Conservation (phyloP, 2,888 invertebrate genomes). For the Apamea monoglypha region DNA sequence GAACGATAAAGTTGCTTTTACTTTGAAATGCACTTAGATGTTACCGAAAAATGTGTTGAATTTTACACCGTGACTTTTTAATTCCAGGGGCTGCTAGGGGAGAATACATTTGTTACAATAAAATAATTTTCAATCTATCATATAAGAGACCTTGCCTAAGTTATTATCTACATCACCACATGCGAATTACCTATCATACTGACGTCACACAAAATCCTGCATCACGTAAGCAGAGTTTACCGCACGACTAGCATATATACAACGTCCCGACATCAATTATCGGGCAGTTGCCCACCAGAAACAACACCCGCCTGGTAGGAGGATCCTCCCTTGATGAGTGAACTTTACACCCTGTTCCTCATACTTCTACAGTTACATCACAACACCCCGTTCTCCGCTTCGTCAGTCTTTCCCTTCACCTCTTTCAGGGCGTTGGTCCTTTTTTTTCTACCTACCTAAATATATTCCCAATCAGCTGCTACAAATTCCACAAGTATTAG, state of each 20-base stretch:
- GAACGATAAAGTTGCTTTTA: conserved; percentile 10
- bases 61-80: neutral
- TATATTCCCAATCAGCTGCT: neutral
- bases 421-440: neutral
- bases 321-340: too few species aligned
- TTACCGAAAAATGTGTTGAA: neutral
- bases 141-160: neutral
- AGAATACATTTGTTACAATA: neutral
- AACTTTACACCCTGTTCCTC: neutral
- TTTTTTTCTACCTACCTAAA: neutral
- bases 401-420: neutral
- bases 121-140: neutral
- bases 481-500: neutral
- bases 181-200: too few species aligned
- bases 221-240: too few species aligned
- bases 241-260: neutral
- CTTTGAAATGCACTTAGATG: conserved; percentile 39
- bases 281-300: too few species aligned
- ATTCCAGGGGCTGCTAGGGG: neutral
- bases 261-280: too few species aligned
- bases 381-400: neutral
- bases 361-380: neutral
- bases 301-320: too few species aligned
- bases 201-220: too few species aligned
- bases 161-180: neutral